A percentile compares a stretch with the other conserved stretches of the same genome.
phyloP scores from a whole-genome alignment of 2,113 vertebrate genomes.

The Hippocampus comes region DNA sequence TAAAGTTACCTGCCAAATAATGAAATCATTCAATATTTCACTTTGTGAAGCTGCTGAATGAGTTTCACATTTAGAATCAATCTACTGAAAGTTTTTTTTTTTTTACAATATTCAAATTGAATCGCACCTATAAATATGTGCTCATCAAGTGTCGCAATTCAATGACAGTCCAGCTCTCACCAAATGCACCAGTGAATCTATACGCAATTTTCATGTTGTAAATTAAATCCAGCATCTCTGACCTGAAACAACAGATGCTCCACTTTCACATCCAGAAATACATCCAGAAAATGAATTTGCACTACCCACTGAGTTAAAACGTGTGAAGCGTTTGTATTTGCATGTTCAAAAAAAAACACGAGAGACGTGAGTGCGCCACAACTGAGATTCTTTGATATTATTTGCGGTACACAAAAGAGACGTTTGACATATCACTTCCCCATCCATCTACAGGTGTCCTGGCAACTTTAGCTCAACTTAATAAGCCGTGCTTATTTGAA shows the following conservation, averaged over 20 bases:
- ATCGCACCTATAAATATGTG: not conserved
- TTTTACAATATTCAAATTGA: not conserved
- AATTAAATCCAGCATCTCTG: constrained; percentile 1
- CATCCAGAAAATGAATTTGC: constrained; percentile 32
- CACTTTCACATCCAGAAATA: constrained; percentile 19
- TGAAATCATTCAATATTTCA: not conserved
- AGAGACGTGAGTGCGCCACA: constrained; percentile 32
- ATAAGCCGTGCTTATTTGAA: constrained; percentile 65
- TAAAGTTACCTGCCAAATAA: not conserved
- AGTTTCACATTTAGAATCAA: not conserved
- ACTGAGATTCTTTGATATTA: constrained; percentile 51
- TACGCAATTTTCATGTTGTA: not conserved
- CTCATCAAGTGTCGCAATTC: not conserved
- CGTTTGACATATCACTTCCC: constrained; percentile 50
- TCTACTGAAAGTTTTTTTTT: too few species aligned
- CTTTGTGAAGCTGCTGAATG: not conserved
- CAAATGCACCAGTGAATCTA: constrained; percentile 1
- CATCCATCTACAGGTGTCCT: constrained; percentile 67
- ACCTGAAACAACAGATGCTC: constrained; percentile 25
- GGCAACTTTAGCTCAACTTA: constrained; percentile 64
- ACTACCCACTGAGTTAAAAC: constrained; percentile 36
- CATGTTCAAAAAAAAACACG: constrained; percentile 24
- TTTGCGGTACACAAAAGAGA: constrained; percentile 51
- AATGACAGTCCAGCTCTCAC: constrained; percentile 1
- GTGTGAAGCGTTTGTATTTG: constrained; percentile 25